Evolutionary conservation across 2,113 vertebrate species (phyloP), one percentile per base, ranked within the genome.

Genomic region (Melierax canorus): DNA sequence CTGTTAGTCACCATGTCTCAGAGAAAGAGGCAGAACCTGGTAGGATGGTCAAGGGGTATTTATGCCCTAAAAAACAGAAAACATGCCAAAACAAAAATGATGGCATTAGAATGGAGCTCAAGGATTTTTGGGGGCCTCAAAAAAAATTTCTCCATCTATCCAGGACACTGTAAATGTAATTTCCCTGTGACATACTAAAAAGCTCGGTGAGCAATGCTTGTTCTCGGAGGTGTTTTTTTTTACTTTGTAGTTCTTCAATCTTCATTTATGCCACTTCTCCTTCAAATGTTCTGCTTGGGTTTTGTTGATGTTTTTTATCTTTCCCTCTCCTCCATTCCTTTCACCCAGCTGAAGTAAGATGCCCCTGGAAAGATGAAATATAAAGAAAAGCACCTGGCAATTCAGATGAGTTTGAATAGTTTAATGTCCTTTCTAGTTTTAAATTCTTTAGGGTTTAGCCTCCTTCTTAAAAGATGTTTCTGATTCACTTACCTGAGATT

Each of bases 401-500:
- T 86, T 92, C 79, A 91, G 43, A 51, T 64, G 21, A 48, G 5
- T 90, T 89, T 75, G 30, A 78, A 24, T 41, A 76, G 21, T 82
- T 81, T 93, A 30, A 73, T 56, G 60, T 53, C 56, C 83, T 93
- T 75, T 75, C 64, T 77, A 53, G 43, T 67, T 78, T 63, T 21
- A 86, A 94, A 81, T 91, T 95, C 76, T 97, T 95, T 34, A 80
- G 53, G 29, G 34, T 74, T 86, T 64, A 80, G 18, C 30, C 29
- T 91, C 21, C 38, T 96, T 84, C 63, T 91, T 82, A 89, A 91
- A 94, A 92, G 39, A 62, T 34, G 46, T 72, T 94, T 94, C 64
- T 82, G 34, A 92, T 92, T 95, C 86, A 92, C 60, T 96, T 92
- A 94, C 77, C 84, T 92, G 69, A 94, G 80, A 91, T 87, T 89